These are phyloP conservation scores for Melanostoma mellinum DNA, from an alignment of 2,888 invertebrate genomes.

Conservation along the genomic window DNA sequence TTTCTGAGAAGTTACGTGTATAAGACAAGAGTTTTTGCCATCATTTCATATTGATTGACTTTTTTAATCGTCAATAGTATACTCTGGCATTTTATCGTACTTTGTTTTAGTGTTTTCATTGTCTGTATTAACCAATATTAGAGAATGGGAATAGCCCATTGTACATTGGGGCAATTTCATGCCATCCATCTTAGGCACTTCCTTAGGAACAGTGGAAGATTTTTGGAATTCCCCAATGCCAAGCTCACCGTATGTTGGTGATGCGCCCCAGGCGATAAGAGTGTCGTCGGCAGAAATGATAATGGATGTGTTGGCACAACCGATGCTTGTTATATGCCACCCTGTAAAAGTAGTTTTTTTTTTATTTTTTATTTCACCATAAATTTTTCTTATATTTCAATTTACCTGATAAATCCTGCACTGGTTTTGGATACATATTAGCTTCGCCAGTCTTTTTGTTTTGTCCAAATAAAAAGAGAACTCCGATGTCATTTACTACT, in stretches of 20 bases:
- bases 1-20: constrained; percentile 28
- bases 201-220: constrained; percentile 93
- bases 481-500: constrained; percentile 90
- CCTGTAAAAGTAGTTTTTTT: constrained; percentile 82
- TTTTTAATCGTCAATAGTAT: constrained; percentile 81
- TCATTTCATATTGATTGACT: constrained; percentile 16
- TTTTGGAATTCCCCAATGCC: constrained; percentile 95
- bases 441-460: constrained; percentile 96
- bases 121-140: constrained; percentile 85
- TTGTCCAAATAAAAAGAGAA: constrained; percentile 92
- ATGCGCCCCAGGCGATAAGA: constrained; percentile 96
- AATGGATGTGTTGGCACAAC: constrained; percentile 91
- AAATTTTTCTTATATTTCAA: constrained; percentile 73
- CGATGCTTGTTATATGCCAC: constrained; percentile 94
- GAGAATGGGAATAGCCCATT: constrained; percentile 93
- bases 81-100: constrained; percentile 83
- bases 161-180: constrained; percentile 89
- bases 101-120: constrained; percentile 84
- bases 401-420: constrained; percentile 91
- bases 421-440: constrained; percentile 97
- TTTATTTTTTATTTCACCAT: not conserved
- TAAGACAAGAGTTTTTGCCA: constrained; percentile 23
- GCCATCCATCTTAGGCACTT: constrained; percentile 90
- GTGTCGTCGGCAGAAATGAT: constrained; percentile 95
- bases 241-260: constrained; percentile 96